Percentiles rank a stretch among this genome's conserved stretches.
Conservation (phyloP, 2,113 vertebrate genomes). For the Arenaria interpres region DNA sequence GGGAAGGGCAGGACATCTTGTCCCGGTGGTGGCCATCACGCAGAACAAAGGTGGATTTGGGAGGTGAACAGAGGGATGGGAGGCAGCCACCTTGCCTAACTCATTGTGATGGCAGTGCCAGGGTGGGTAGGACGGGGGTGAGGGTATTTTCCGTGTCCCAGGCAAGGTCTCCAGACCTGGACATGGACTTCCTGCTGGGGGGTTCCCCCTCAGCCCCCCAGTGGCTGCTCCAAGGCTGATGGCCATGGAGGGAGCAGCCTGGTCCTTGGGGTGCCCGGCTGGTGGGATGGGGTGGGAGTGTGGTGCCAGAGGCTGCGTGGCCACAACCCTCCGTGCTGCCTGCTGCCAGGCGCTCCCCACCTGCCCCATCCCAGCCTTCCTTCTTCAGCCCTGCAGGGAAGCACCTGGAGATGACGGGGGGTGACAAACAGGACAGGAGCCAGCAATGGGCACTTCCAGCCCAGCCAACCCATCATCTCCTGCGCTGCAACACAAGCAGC, state of each 20-base stretch:
- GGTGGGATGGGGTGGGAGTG: background rate
- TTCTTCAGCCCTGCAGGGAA: fast-evolving
- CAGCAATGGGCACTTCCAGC: fast-evolving
- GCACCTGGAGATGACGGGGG: background rate
- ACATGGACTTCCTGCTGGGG: background rate
- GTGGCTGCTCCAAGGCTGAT: background rate
- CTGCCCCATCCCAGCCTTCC: background rate
- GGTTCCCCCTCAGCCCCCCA: background rate
- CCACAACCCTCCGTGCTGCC: background rate
- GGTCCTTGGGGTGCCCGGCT: background rate
- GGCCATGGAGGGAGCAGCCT: background rate
- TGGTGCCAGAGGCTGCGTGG: fast-evolving
- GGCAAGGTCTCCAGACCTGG: background rate
- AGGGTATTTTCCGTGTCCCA: background rate
- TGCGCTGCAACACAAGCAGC: background rate
- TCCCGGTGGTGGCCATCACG: background rate
- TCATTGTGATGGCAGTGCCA: background rate
- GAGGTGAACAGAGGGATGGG: background rate
- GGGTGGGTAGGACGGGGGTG: background rate
- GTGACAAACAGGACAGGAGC: background rate
- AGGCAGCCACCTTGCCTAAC: background rate
- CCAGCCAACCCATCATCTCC: background rate
- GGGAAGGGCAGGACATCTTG: background rate
- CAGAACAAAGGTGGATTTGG: background rate
- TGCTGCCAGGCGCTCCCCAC: background rate